phyloP scores from a whole-genome alignment of 2,888 invertebrate genomes.

The Acleris emargana region DNA sequence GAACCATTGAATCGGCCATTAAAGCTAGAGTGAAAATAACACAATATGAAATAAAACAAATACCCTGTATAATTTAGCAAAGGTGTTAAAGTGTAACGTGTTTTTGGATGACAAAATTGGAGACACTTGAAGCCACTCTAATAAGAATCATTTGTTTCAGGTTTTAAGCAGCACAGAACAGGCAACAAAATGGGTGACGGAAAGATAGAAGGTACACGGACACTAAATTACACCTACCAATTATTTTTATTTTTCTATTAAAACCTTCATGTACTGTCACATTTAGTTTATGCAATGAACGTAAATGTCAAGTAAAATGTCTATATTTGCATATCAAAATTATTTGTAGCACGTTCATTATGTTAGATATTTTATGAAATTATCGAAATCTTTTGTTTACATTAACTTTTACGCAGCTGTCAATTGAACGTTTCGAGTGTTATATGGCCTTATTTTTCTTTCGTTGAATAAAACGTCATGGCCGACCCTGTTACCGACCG shows the following conservation, averaged over 20 bases:
- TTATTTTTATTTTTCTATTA: background rate
- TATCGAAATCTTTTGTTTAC: conserved; percentile 43
- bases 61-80: too few species aligned
- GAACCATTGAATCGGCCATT: too few species aligned
- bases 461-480: conserved; percentile 30
- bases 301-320: conserved; percentile 11
- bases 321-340: background rate
- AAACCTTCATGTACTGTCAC: background rate
- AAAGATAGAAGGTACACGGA: conserved; percentile 54
- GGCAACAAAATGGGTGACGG: conserved; percentile 50
- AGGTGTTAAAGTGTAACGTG: too few species aligned
- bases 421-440: conserved; percentile 1
- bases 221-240: background rate
- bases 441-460: background rate
- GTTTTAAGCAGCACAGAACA: conserved; percentile 23
- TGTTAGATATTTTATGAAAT: background rate
- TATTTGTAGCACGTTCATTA: background rate
- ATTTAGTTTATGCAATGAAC: background rate
- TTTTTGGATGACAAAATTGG: background rate
- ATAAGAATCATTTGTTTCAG: conserved; percentile 21
- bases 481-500: conserved; percentile 45
- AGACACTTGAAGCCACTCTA: background rate
- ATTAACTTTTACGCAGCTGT: conserved; percentile 17
- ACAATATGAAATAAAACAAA: too few species aligned
- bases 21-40: too few species aligned